These are phyloP conservation scores for Phymorhynchus buccinoides DNA, from an alignment of 1,140 invertebrate genomes.

Conservation along the genomic window DNA sequence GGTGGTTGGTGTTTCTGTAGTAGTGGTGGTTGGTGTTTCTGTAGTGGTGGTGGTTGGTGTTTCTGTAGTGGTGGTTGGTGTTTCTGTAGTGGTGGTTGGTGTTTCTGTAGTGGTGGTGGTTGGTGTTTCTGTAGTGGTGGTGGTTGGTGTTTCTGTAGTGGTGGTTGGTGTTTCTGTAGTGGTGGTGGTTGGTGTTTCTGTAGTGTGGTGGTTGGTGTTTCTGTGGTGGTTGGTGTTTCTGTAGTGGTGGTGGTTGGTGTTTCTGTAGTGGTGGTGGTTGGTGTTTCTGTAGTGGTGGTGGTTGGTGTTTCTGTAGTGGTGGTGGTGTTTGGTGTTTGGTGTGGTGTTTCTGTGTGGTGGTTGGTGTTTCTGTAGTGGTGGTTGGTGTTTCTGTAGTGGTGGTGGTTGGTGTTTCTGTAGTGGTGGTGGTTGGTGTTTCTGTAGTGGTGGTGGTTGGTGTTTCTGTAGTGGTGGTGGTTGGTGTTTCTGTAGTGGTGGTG, in stretches of 20 bases:
- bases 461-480: background rate
- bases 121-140: background rate
- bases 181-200: background rate
- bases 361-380: background rate
- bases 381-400: background rate
- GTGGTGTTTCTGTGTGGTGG: background rate
- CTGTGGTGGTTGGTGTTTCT: background rate
- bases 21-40: background rate
- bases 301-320: background rate
- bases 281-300: background rate
- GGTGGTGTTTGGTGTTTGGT: background rate
- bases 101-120: background rate
- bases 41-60: background rate
- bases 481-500: background rate
- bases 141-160: background rate
- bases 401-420: background rate
- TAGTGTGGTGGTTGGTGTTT: constrained; percentile 4
- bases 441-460: constrained; percentile 31
- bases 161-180: background rate
- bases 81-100: background rate
- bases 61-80: constrained; percentile 9
- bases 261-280: background rate
- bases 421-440: constrained; percentile 1
- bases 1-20: background rate
- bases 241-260: background rate